These are phyloP conservation scores for Helicoverpa zea DNA, from an alignment of 1,140 invertebrate genomes.

Conservation along the genomic window DNA sequence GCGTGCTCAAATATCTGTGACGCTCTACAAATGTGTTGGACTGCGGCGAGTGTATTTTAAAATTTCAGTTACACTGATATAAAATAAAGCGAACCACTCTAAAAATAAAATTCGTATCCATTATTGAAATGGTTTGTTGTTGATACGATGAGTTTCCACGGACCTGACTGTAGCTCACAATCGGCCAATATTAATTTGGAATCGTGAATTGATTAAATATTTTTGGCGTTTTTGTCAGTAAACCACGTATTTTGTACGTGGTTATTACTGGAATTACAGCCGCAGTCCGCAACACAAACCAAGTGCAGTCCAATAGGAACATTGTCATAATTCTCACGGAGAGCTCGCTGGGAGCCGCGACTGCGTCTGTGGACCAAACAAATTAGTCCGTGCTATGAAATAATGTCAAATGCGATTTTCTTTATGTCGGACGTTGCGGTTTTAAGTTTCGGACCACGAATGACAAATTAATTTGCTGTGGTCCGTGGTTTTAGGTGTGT, in stretches of 20 bases:
- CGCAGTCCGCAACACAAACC: background rate
- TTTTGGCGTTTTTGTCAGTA: no score
- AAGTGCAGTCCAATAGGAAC: background rate
- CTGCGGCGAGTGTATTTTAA: background rate
- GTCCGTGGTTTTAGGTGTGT: constrained; percentile 8
- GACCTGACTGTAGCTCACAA: no score
- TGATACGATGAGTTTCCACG: background rate
- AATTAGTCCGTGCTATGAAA: constrained; percentile 32
- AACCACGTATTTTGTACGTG: background rate
- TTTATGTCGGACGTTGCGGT: constrained; percentile 27
- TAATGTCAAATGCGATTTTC: constrained; percentile 23
- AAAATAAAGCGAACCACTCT: no score
- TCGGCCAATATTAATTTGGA: no score
- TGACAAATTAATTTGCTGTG: constrained; percentile 23
- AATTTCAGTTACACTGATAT: background rate
- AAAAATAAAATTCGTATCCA: no score
- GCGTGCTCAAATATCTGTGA: constrained; percentile 2
- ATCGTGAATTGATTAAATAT: no score
- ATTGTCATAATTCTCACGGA: constrained; percentile 16
- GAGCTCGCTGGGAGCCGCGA: background rate
- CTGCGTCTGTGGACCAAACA: constrained; percentile 13
- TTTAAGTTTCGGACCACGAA: constrained; percentile 13
- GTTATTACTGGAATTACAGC: no score
- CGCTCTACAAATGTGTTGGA: background rate
- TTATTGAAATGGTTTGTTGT: no score